phyloP scores from a whole-genome alignment of 1,140 invertebrate genomes.

The Hypsibius dujardini region DNA sequence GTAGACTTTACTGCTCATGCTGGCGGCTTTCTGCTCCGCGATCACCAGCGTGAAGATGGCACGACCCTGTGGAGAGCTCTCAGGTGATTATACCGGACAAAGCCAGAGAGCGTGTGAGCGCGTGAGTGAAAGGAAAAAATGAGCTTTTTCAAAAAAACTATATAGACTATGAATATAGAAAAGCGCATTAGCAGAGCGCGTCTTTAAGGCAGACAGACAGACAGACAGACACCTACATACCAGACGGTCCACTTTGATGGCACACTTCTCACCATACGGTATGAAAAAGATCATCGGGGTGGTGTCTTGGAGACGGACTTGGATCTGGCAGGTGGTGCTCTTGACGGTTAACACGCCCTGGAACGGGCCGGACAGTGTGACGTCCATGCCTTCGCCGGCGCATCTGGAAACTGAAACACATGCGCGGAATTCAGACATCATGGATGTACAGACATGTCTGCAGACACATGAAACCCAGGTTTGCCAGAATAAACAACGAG shows the following conservation, averaged over 20 bases:
- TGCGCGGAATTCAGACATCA: too few relatives aligned
- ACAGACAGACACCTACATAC: constrained; percentile 3
- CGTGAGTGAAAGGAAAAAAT: too few relatives aligned
- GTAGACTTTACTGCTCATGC: neutral
- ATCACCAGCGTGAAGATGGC: neutral
- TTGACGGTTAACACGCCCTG: neutral
- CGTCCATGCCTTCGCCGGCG: constrained; percentile 15
- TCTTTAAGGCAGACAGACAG: neutral
- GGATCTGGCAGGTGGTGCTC: neutral
- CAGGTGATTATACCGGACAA: too few relatives aligned
- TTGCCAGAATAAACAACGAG: too few relatives aligned
- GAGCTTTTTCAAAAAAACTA: neutral
- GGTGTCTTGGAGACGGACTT: neutral
- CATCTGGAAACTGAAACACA: neutral
- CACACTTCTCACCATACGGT: constrained; percentile 7
- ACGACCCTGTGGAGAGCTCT: neutral
- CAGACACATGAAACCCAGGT: too few relatives aligned
- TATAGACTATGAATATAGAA: neutral
- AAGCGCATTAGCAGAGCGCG: neutral
- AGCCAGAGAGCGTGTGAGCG: too few relatives aligned
- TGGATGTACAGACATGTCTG: too few relatives aligned
- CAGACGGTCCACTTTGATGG: constrained; percentile 3
- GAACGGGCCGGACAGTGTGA: neutral
- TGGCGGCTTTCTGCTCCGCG: neutral
- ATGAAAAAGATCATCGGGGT: constrained; percentile 1